phyloP scores from a whole-genome alignment of 1,140 invertebrate genomes.

The Brachionus calyciflorus region DNA sequence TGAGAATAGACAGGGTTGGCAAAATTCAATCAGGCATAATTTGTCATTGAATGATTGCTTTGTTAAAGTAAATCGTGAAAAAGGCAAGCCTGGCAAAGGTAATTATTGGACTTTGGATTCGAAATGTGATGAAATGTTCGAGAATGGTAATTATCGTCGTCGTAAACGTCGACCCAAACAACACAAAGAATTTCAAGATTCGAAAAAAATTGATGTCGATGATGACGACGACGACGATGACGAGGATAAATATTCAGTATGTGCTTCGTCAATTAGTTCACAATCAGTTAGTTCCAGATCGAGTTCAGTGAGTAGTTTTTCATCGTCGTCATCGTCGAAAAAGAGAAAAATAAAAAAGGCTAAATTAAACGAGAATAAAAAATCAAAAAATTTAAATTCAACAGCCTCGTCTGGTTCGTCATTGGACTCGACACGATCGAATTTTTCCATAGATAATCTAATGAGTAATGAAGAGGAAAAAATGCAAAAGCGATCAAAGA shows the following conservation, averaged over 20 bases:
- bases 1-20: slow-evolving; percentile 82
- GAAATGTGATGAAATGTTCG: slow-evolving; percentile 87
- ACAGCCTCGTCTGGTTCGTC: slow-evolving; percentile 30
- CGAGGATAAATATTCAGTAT: slow-evolving; percentile 7
- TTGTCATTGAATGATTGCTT: slow-evolving; percentile 83
- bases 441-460: slow-evolving; percentile 36
- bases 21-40: slow-evolving; percentile 85
- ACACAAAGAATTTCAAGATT: neutral
- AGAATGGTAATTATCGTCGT: slow-evolving; percentile 83
- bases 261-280: slow-evolving; percentile 9
- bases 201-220: neutral
- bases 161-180: slow-evolving; percentile 63
- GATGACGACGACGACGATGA: neutral
- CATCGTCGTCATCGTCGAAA: neutral
- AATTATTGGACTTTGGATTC: slow-evolving; percentile 72
- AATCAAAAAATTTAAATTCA: slow-evolving; percentile 33
- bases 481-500: slow-evolving; percentile 3
- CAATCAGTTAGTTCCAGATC: neutral
- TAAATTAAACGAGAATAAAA: neutral
- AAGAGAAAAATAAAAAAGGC: neutral
- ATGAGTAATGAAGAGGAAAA: neutral
- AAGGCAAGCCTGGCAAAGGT: slow-evolving; percentile 62
- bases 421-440: neutral
- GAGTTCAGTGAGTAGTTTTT: neutral
- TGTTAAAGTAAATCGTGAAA: slow-evolving; percentile 74